Percentiles rank a stretch among this genome's conserved stretches.
These are phyloP conservation scores for Smittia aterrima DNA, from an alignment of 2,888 invertebrate genomes.

Conservation along the genomic window DNA sequence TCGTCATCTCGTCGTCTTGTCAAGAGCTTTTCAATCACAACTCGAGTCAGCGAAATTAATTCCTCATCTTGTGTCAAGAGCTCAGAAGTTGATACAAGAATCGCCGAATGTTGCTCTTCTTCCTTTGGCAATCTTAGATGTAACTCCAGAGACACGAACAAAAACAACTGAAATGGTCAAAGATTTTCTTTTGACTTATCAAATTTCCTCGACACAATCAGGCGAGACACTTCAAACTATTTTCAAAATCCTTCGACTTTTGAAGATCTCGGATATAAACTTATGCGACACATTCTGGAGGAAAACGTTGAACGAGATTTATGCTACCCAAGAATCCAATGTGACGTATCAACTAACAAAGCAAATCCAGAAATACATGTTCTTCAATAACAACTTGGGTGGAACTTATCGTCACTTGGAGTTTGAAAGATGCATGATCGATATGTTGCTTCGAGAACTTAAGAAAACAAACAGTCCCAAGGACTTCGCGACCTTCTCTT, in stretches of 20 bases:
- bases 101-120: slow-evolving; percentile 53
- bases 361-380: slow-evolving; percentile 57
- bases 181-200: slow-evolving; percentile 45
- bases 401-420: slow-evolving; percentile 56
- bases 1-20: slow-evolving; percentile 49
- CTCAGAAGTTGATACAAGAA: slow-evolving; percentile 50
- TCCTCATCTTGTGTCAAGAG: slow-evolving; percentile 52
- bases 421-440: slow-evolving; percentile 54
- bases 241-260: slow-evolving; percentile 53
- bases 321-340: background rate
- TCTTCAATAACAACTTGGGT: slow-evolving; percentile 57
- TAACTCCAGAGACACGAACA: slow-evolving; percentile 53
- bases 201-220: background rate
- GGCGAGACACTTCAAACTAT: slow-evolving; percentile 48
- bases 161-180: slow-evolving; percentile 51
- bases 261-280: slow-evolving; percentile 55
- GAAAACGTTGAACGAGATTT: slow-evolving; percentile 50
- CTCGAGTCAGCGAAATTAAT: slow-evolving; percentile 56
- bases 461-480: slow-evolving; percentile 51
- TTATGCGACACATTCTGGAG: slow-evolving; percentile 57
- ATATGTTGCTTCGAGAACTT: slow-evolving; percentile 51
- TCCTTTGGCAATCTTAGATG: slow-evolving; percentile 54
- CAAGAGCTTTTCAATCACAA: slow-evolving; percentile 54
- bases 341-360: slow-evolving; percentile 49
- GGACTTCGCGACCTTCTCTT: slow-evolving; percentile 51